A percentile compares a stretch with the other conserved stretches of the same genome.
These are phyloP conservation scores for Nemotelus nigrinus DNA, from an alignment of 2,888 invertebrate genomes.

Conservation along the genomic window DNA sequence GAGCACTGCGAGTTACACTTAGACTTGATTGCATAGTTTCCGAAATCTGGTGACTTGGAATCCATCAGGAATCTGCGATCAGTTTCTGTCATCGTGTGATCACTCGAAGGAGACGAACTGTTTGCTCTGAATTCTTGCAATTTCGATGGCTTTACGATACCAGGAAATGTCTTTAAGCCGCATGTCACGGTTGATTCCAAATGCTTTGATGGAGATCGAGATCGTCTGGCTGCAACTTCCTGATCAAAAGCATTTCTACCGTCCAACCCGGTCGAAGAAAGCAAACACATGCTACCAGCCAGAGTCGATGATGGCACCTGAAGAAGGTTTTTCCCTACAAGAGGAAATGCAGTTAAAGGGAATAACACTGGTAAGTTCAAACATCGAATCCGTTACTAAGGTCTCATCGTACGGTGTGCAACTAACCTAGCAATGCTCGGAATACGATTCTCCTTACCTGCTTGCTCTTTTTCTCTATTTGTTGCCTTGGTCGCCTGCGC, in stretches of 20 bases:
- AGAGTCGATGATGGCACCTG: neutral
- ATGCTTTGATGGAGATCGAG: slow-evolving; percentile 30
- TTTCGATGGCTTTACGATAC: slow-evolving; percentile 45
- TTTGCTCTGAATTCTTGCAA: too few relatives aligned
- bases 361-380: too few relatives aligned
- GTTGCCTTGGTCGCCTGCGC: too few relatives aligned
- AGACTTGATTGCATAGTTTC: slow-evolving; percentile 51
- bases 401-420: too few relatives aligned
- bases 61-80: slow-evolving; percentile 41
- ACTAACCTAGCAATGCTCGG: too few relatives aligned
- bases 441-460: too few relatives aligned
- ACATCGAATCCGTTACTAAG: too few relatives aligned
- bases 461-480: too few relatives aligned
- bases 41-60: slow-evolving; percentile 56
- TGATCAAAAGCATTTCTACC: neutral
- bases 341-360: too few relatives aligned
- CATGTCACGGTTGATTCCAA: slow-evolving; percentile 16
- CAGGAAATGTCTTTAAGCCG: slow-evolving; percentile 35
- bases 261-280: slow-evolving; percentile 25
- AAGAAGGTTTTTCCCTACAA: neutral
- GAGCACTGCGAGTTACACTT: slow-evolving; percentile 62
- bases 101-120: slow-evolving; percentile 10
- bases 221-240: slow-evolving; percentile 15
- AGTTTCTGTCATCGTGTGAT: slow-evolving; percentile 29
- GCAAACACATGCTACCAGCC: slow-evolving; percentile 30